Evolutionary conservation across 2,888 invertebrate species (phyloP), one percentile per base, ranked within the genome.

Genomic region (Laspeyria flexula): DNA sequence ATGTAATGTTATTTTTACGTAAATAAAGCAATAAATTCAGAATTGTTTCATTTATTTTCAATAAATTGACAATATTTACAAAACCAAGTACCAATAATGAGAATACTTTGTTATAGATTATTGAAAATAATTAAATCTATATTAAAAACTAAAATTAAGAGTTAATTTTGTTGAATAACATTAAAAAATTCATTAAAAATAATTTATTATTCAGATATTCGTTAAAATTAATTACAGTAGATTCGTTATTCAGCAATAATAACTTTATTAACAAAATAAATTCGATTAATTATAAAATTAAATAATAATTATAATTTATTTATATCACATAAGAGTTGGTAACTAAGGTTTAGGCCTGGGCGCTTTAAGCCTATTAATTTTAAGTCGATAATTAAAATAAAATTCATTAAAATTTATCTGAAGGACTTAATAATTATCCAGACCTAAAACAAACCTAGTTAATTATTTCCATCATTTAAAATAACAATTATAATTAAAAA

Each of bases 31-130:
- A 21, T 7, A 23, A 7, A 37, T 31, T 9, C 10, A 27, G n/a
- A 12, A 41, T 23, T 34, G 15, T 25, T 18, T 46, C 40, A 5
- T 54, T 55, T 49, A 64, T 55, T 61, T 61, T 55, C 29, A 56
- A 57, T 55, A 47, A 25, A 49, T 47, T 43, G 7, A 55, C 40
- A 56, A 53, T 60, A 72, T 73, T 68, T 75, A 75, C 73, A 75
- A 60, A 55, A 42, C 68, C 65, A 71, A 71, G 71, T 75, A 73
- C 71, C 66, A 55, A 64, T 40, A 29, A 56, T 42, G 16, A 59
- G 43, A 65, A 63, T 56, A 67, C 47, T 55, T 55, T 51, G 16
- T 30, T 16, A 10, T 13, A 38, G 37, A 51, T 34, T 30, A 55
- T 51, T 49, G 16, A 42, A 47, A 38, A 51, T 49, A 49, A 53